Percentiles rank a stretch among this genome's conserved stretches.
phyloP scores from a whole-genome alignment of 1,140 invertebrate species.

The Lepidotrigona ventralis region DNA sequence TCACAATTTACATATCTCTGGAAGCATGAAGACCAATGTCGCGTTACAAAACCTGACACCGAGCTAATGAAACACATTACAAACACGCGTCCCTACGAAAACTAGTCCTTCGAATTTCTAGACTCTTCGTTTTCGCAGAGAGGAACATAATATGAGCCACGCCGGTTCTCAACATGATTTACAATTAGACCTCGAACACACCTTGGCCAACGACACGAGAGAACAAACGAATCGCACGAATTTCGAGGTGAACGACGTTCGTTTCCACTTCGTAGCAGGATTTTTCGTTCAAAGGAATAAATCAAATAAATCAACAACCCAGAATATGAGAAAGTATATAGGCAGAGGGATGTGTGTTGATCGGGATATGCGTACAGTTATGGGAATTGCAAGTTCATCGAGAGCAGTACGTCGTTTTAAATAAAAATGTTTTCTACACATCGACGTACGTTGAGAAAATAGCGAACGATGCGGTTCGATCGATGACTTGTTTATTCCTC shows the following conservation, averaged over 20 bases:
- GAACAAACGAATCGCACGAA: background rate
- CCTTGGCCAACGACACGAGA: background rate
- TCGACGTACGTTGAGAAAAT: slow-evolving; percentile 42
- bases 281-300: background rate
- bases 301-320: background rate
- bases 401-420: slow-evolving; percentile 18
- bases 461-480: background rate
- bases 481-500: background rate
- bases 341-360: no score
- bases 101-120: background rate
- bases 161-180: background rate
- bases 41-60: background rate
- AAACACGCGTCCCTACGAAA: background rate
- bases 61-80: background rate
- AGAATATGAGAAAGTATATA: background rate
- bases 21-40: background rate
- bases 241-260: background rate
- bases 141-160: background rate
- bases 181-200: background rate
- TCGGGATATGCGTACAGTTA: no score
- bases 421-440: slow-evolving; percentile 24
- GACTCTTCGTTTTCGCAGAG: background rate
- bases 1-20: background rate
- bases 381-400: no score
- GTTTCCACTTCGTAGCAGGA: background rate